phyloP scores from a whole-genome alignment of 2,888 invertebrate species.

The Philereme transversata region DNA sequence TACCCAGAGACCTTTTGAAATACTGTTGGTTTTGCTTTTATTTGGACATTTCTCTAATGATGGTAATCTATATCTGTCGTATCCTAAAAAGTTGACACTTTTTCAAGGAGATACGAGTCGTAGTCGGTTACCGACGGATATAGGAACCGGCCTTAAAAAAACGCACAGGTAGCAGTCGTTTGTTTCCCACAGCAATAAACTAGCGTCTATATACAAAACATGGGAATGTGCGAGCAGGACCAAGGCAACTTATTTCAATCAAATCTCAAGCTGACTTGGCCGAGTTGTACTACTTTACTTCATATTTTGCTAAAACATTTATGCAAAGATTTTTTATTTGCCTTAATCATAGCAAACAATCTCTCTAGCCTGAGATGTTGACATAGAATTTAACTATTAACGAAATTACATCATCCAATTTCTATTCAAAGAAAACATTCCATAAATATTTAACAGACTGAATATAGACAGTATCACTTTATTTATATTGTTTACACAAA shows the following conservation, averaged over 20 bases:
- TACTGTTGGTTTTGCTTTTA: too few relatives aligned
- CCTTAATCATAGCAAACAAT: background rate
- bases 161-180: too few relatives aligned
- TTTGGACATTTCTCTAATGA: too few relatives aligned
- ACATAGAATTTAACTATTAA: background rate
- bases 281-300: conserved; percentile 2
- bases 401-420: conserved; percentile 34
- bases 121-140: too few relatives aligned
- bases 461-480: conserved; percentile 51
- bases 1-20: background rate
- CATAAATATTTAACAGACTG: conserved; percentile 65
- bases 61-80: too few relatives aligned
- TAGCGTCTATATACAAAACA: too few relatives aligned
- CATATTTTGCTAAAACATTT: conserved; percentile 9
- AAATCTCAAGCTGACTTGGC: conserved; percentile 3
- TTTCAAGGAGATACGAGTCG: too few relatives aligned
- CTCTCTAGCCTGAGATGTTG: background rate
- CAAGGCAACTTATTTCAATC: background rate
- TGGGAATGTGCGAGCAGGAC: too few relatives aligned
- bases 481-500: conserved; percentile 48
- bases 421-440: conserved; percentile 54
- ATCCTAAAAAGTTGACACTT: too few relatives aligned
- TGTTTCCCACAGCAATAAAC: too few relatives aligned
- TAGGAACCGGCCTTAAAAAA: too few relatives aligned
- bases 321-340: conserved; percentile 4